These are phyloP conservation scores for Staurois parvus DNA, from an alignment of 2,797 vertebrate species.

Conservation along the genomic window DNA sequence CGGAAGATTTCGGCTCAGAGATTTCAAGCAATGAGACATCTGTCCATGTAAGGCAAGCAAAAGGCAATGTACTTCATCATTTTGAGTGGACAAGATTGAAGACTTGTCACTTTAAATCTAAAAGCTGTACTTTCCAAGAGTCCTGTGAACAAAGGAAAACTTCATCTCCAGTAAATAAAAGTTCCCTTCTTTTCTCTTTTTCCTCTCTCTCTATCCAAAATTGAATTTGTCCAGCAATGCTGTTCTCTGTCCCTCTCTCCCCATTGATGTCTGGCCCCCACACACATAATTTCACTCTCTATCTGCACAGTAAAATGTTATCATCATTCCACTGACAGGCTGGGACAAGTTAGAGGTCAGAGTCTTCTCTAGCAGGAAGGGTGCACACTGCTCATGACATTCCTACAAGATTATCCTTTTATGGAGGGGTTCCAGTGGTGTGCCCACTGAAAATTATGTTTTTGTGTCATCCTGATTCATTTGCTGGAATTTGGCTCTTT, in stretches of 20 bases:
- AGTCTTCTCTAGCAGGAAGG: not conserved
- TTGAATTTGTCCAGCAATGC: not conserved
- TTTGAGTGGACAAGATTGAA: not conserved
- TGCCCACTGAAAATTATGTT: not conserved
- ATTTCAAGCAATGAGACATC: not conserved
- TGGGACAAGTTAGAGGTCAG: constrained; percentile 18
- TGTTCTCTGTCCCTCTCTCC: not conserved
- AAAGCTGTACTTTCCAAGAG: not conserved
- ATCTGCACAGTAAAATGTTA: constrained; percentile 7
- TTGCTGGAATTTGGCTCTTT: not conserved
- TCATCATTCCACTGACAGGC: constrained; percentile 34
- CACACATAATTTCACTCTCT: not conserved
- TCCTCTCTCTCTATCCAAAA: not conserved
- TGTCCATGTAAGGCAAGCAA: not conserved
- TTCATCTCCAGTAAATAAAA: not conserved
- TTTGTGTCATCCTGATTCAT: not conserved
- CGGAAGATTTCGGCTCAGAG: too few relatives aligned
- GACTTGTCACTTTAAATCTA: not conserved
- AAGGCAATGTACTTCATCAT: too few relatives aligned
- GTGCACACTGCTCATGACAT: not conserved
- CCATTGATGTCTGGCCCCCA: not conserved
- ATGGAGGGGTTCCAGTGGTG: not conserved
- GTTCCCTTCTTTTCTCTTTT: not conserved
- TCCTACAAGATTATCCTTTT: not conserved
- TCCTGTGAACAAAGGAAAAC: not conserved